Evolutionary conservation across 30 jellyfish, hydroid and myxozoan species (phyloP).

Genomic region (Sanderia malayensis): DNA sequence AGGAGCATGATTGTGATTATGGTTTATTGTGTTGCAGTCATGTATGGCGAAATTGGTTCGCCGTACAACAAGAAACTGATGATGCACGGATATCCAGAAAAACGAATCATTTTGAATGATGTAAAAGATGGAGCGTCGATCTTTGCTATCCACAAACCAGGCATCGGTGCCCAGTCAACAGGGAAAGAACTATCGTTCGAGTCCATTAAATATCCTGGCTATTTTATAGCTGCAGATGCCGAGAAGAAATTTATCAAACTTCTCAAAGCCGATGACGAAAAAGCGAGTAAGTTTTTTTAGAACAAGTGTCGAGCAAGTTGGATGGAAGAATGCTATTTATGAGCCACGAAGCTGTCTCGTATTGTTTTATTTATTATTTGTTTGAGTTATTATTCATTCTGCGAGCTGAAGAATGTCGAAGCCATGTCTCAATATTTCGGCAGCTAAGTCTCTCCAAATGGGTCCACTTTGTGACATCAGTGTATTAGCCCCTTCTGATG

Average conservation of each 20-base stretch:
- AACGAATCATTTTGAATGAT: constrained; percentile 33
- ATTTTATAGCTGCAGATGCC: constrained; percentile 34
- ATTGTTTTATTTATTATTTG: no score
- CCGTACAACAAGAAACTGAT: constrained; percentile 53
- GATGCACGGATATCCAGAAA: constrained; percentile 66
- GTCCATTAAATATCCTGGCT: constrained; percentile 42
- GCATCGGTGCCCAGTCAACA: constrained; percentile 22
- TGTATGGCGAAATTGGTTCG: constrained; percentile 60
- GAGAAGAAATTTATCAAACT: constrained; percentile 16
- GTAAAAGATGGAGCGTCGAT: constrained; percentile 64
- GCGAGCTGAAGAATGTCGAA: no score
- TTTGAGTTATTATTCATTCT: no score
- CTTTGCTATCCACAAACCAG: constrained; percentile 44
- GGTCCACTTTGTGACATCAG: no score
- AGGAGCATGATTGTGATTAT: no score
- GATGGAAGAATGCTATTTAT: no score
- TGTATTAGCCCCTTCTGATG: no score
- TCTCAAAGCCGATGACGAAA: constrained; percentile 20
- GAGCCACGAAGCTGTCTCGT: no score
- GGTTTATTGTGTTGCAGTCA: neutral
- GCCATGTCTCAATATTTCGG: no score
- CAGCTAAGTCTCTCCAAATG: no score
- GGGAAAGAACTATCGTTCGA: constrained; percentile 50
- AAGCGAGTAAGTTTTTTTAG: constrained; percentile 43
- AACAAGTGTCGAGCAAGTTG: no score